These are phyloP conservation scores for Trinectes maculatus DNA, from an alignment of 2,113 vertebrate genomes.

Conservation along the genomic window DNA sequence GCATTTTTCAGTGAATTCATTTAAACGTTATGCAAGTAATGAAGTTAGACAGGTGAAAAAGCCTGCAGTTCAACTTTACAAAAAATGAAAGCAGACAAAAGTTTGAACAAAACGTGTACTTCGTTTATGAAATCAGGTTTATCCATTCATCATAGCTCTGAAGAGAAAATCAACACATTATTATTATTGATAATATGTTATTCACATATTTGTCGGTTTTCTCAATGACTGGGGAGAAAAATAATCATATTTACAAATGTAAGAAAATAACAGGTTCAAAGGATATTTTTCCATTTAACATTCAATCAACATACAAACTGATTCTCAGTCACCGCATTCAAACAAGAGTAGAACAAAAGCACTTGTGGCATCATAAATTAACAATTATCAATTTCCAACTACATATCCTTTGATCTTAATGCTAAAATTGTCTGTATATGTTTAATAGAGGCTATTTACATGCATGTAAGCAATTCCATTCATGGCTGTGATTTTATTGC, in stretches of 20 bases:
- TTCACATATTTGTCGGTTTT: slow-evolving; percentile 32
- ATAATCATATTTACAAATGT: slow-evolving; percentile 71
- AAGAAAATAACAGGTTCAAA: slow-evolving; percentile 64
- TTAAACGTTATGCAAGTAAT: background rate
- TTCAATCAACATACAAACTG: slow-evolving; percentile 75
- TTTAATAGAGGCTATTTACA: slow-evolving; percentile 68
- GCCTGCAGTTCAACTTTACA: slow-evolving; percentile 14
- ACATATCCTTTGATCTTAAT: slow-evolving; percentile 52
- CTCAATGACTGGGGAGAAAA: slow-evolving; percentile 19
- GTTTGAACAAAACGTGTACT: background rate
- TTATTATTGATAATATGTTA: no score
- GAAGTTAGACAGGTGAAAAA: slow-evolving; percentile 21
- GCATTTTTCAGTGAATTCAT: slow-evolving; percentile 2
- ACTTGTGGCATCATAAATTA: slow-evolving; percentile 79
- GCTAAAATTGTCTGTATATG: slow-evolving; percentile 56
- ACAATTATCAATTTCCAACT: slow-evolving; percentile 64
- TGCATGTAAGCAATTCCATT: slow-evolving; percentile 31
- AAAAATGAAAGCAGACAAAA: slow-evolving; percentile 7
- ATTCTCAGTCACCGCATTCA: slow-evolving; percentile 77
- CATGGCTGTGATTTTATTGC: slow-evolving; percentile 45
- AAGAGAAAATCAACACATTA: slow-evolving; percentile 13
- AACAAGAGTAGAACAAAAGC: slow-evolving; percentile 67
- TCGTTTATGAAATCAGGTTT: slow-evolving; percentile 9
- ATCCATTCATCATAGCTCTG: slow-evolving; percentile 23
- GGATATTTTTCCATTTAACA: slow-evolving; percentile 67